A percentile compares a stretch with the other conserved stretches of the same genome.
Conservation (phyloP, 2,888 invertebrate species). For the Caradrina kadenii region DNA sequence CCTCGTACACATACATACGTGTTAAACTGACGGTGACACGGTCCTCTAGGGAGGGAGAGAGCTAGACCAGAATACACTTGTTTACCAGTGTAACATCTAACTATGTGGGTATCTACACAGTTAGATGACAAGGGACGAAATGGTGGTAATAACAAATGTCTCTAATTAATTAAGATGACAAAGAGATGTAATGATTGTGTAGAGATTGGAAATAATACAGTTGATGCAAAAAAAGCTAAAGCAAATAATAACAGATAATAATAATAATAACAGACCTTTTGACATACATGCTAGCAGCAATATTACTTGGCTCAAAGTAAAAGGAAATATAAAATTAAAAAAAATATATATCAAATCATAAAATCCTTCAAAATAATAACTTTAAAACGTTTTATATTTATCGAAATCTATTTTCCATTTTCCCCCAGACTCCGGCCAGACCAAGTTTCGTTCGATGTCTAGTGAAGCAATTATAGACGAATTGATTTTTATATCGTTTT, state of each 20-base stretch:
- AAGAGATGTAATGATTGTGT: not conserved
- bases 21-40: slow-evolving; percentile 6
- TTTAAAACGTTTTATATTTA: not conserved
- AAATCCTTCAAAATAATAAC: not conserved
- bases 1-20: slow-evolving; percentile 20
- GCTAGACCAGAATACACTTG: slow-evolving; percentile 18
- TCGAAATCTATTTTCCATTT: slow-evolving; percentile 18
- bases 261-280: too few species aligned
- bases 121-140: not conserved
- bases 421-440: slow-evolving; percentile 14
- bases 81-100: not conserved
- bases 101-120: not conserved
- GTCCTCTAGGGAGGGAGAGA: slow-evolving; percentile 15
- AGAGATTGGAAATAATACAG: not conserved
- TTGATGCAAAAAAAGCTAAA: not conserved
- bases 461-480: slow-evolving; percentile 50
- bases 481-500: slow-evolving; percentile 43
- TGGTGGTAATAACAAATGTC: not conserved
- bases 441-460: slow-evolving; percentile 30
- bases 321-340: too few species aligned
- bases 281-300: not conserved
- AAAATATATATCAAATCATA: not conserved
- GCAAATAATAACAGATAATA: not conserved
- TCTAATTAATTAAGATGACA: slow-evolving; percentile 11
- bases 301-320: too few species aligned